Evolutionary conservation across 2,113 vertebrate genomes (phyloP), one percentile per base, ranked within the genome.

Genomic region (Gobiocypris rarus): DNA sequence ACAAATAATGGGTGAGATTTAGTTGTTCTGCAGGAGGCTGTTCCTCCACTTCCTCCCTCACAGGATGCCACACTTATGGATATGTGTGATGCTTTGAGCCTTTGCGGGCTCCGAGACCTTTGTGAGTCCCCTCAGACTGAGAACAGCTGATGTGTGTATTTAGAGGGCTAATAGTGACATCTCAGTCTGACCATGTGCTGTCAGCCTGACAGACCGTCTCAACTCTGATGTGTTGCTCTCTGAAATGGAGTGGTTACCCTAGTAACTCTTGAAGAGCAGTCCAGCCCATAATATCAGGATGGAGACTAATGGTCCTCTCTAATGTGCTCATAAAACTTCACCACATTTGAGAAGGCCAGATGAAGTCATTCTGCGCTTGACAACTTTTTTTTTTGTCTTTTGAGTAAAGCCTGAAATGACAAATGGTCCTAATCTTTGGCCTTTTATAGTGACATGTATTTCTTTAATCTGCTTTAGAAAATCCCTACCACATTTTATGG

Each of bases 201-300:
- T 70, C 56, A 9, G 65, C 54, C 80, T 86, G 75, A 31, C n/a
- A 78, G 45, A 80, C 61, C 26, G 56, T 70, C 78, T 75, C 59
- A 54, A 5, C n/a, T 74, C 63, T 61, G 73, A 56, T 86, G 84
- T 85, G 86, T 91, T 88, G 84, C 88, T 90, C 85, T 87, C 24
- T 76, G 81, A 74, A 82, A 89, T 85, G 61, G 84, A 81, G 77
- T 75, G 26, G 84, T 90, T 89, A 83, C 88, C 88, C 85, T 88
- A 80, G 87, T 75, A 63, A 89, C 2, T 14, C 22, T n/a, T 15
- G 41, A 59, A 11, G 17, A 82, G 61, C 65, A 22, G 61, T 41
- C 26, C 7, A 19, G 11, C 24, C 22, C 58, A 63, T 83, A 65
- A 74, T 71, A 41, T 52, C 19, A 11, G 15, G 41, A 38, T 52